A percentile compares a stretch with the other conserved stretches of the same genome.
Conservation (phyloP, 1,140 invertebrate genomes). For the Cydia splendana region DNA sequence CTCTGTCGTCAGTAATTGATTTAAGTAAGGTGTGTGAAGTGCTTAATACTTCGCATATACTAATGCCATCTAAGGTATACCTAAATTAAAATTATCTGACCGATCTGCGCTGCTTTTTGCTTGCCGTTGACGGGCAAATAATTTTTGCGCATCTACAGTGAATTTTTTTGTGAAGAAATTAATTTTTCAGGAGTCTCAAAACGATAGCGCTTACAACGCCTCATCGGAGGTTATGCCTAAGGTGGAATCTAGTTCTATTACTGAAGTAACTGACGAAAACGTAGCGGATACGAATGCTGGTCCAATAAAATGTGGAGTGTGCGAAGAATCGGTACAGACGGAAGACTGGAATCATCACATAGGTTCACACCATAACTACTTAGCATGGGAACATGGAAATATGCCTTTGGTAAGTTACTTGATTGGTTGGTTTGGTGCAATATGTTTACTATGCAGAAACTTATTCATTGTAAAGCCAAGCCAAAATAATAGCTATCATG, state of each 20-base stretch:
- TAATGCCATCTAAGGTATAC: too few species aligned
- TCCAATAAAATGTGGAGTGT: constrained; percentile 45
- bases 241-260: not conserved
- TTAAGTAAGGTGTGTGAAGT: too few species aligned
- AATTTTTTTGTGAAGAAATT: not conserved
- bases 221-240: not conserved
- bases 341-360: constrained; percentile 51
- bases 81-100: too few species aligned
- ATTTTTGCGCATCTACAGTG: too few species aligned
- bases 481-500: too few species aligned
- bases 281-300: not conserved
- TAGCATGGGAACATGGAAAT: constrained; percentile 56
- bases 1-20: too few species aligned
- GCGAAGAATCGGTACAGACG: constrained; percentile 22
- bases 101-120: too few species aligned
- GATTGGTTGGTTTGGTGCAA: too few species aligned
- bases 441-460: too few species aligned
- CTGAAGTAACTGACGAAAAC: not conserved
- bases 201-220: constrained; percentile 14
- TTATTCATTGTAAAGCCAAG: too few species aligned
- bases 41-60: too few species aligned
- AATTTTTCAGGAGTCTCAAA: constrained; percentile 36
- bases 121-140: too few species aligned
- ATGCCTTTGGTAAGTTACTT: constrained; percentile 42
- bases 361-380: constrained; percentile 53